A percentile compares a stretch with the other conserved stretches of the same genome.
Evolutionary conservation across 23 tunicate species (phyloP).

Genomic region (Oikopleura dioica): DNA sequence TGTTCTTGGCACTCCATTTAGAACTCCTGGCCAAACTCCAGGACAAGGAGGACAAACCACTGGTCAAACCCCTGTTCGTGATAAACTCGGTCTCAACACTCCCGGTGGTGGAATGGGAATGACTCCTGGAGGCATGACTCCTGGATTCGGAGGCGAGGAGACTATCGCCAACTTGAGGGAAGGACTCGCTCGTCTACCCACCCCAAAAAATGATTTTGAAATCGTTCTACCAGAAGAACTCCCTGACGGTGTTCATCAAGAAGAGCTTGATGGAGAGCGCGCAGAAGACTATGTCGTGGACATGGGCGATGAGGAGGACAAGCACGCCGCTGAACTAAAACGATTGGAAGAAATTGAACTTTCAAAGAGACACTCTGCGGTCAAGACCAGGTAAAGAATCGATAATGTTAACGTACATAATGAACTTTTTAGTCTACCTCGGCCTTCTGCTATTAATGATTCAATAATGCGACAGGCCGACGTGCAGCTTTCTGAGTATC

Average conservation of each 20-base stretch:
- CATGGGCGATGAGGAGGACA: constrained; percentile 54
- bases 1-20: constrained; percentile 49
- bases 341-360: constrained; percentile 20
- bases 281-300: constrained; percentile 32
- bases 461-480: constrained; percentile 28
- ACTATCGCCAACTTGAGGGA: constrained; percentile 24
- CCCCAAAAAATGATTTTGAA: constrained; percentile 71
- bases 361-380: constrained; percentile 40
- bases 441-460: constrained; percentile 65
- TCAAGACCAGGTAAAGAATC: constrained; percentile 16
- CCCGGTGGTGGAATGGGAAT: constrained; percentile 18
- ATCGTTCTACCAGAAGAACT: constrained; percentile 58
- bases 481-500: constrained; percentile 31
- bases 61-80: constrained; percentile 70
- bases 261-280: constrained; percentile 14
- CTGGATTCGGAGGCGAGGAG: constrained; percentile 33
- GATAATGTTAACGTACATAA: neutral
- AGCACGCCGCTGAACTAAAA: neutral
- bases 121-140: constrained; percentile 33
- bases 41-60: constrained; percentile 41
- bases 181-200: constrained; percentile 29
- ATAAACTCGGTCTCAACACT: constrained; percentile 57
- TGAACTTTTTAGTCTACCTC: constrained; percentile 24
- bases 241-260: constrained; percentile 12
- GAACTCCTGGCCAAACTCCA: too few relatives aligned